Evolutionary conservation across 1,140 invertebrate genomes (phyloP), one percentile per base, ranked within the genome.

Genomic region (Drosophila auraria): DNA sequence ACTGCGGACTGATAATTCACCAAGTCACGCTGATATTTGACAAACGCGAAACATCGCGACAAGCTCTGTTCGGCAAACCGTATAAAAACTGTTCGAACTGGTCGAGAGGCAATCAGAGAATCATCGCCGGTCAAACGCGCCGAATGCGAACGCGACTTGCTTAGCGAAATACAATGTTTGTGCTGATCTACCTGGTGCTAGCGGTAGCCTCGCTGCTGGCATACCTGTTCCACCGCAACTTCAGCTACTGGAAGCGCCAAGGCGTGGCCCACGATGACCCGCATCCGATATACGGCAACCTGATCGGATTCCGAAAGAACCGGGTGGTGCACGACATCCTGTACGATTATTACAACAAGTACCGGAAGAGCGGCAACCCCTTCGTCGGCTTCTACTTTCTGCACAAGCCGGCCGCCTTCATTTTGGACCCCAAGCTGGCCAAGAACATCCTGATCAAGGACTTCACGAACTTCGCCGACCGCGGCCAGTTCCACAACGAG

Each of bases 381-480:
- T 89, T 92, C 54, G 80, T 86, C 2, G 89, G 90, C 14, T 82
- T 91, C 40, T 76, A 61, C 51, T 78, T 87, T 17, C 47, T 87
- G 14, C 71, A 83, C 2, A 80, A 60, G 17, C 74, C 65, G 3
- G 17, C 71, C 0, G 82, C 82, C 2, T 75, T 91, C 5, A 36
- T 91, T 7, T 11, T 91, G 15, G 80, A 91, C 40, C 47, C 64
- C 2, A 65, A 84, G 50, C 71, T 95, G 44, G 87, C 94, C 2
- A 94, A 94, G 75, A 90, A 93, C 44, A 93, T 95, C 17, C 76
- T 95, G 4, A 90, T 94, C 4, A 94, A 94, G 40, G 95, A 95
- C 70, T 95, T 95, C 61, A 79, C 94, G 1, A 87, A 94, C 76
- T 95, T 95, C 61, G 78, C 93, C 45, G 93, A 94, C 65, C 89